Conservation (phyloP, 2,888 invertebrate genomes). For the Pinctada fucata region DNA sequence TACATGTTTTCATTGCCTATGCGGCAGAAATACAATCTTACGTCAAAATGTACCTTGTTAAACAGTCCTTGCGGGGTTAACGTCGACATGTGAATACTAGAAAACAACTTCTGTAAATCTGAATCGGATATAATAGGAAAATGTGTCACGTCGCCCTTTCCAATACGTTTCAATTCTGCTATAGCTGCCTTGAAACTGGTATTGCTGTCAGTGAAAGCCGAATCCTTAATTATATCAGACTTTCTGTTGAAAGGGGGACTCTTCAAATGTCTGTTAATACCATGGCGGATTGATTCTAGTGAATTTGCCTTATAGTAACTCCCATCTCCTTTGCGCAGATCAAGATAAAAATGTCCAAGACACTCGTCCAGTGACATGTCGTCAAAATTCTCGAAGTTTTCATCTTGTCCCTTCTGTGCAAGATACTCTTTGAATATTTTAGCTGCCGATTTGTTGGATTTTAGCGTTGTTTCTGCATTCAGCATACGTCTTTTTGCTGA, state of each 20-base stretch:
- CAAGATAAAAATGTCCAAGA: slow-evolving; percentile 14
- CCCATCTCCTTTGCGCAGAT: slow-evolving; percentile 17
- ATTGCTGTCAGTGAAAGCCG: slow-evolving; percentile 24
- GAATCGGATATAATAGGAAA: slow-evolving; percentile 28
- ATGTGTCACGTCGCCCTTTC: slow-evolving; percentile 25
- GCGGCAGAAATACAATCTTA: slow-evolving; percentile 38
- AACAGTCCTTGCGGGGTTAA: slow-evolving; percentile 30
- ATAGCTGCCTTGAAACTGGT: slow-evolving; percentile 30
- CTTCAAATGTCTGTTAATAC: slow-evolving; percentile 34
- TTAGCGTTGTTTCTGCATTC: not conserved
- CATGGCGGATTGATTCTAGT: slow-evolving; percentile 29
- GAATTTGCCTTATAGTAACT: slow-evolving; percentile 12
- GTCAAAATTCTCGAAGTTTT: slow-evolving; percentile 13
- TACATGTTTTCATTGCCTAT: slow-evolving; percentile 36
- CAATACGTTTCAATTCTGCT: slow-evolving; percentile 25
- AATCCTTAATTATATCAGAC: slow-evolving; percentile 37
- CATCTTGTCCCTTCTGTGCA: not conserved
- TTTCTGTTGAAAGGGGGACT: slow-evolving; percentile 32
- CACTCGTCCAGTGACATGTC: not conserved
- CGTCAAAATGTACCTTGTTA: slow-evolving; percentile 45
- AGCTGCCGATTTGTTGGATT: slow-evolving; percentile 13
- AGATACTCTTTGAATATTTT: not conserved
- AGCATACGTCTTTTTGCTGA: no score
- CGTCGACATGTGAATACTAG: slow-evolving; percentile 17
- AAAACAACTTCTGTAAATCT: slow-evolving; percentile 23